These are phyloP conservation scores for Diarsia brunnea DNA, from an alignment of 2,888 invertebrate genomes.

Conservation along the genomic window DNA sequence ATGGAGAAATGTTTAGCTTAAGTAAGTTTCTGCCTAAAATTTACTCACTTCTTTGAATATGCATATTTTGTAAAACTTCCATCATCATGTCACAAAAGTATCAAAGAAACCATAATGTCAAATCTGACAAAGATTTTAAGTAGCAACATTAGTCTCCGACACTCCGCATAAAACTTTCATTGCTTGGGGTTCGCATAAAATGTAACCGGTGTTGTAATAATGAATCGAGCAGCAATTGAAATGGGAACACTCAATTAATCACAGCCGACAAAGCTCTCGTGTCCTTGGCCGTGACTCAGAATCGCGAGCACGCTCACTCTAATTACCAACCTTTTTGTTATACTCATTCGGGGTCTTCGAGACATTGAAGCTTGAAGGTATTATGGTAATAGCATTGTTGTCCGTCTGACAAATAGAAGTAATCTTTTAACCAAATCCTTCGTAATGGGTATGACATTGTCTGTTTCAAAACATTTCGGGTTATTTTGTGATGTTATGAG, in stretches of 20 bases:
- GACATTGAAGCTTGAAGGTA: conserved; percentile 49
- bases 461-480: conserved; percentile 9
- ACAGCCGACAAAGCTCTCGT: conserved; percentile 70
- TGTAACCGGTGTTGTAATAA: conserved; percentile 66
- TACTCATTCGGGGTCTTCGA: conserved; percentile 60
- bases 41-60: neutral
- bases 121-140: conserved; percentile 33
- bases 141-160: conserved; percentile 31
- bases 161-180: conserved; percentile 54
- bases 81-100: conserved; percentile 15
- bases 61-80: neutral
- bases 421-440: conserved; percentile 39
- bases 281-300: conserved; percentile 79
- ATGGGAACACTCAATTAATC: conserved; percentile 72
- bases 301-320: conserved; percentile 69
- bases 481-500: neutral
- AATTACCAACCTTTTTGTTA: conserved; percentile 72
- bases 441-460: conserved; percentile 18
- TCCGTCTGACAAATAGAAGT: conserved; percentile 47
- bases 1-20: neutral
- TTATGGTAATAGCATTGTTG: conserved; percentile 60
- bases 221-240: conserved; percentile 69
- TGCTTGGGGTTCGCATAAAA: conserved; percentile 55
- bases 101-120: conserved; percentile 21
- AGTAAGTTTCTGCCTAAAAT: neutral